Conservation (phyloP, 2,888 invertebrate genomes). For the Empis stercorea region DNA sequence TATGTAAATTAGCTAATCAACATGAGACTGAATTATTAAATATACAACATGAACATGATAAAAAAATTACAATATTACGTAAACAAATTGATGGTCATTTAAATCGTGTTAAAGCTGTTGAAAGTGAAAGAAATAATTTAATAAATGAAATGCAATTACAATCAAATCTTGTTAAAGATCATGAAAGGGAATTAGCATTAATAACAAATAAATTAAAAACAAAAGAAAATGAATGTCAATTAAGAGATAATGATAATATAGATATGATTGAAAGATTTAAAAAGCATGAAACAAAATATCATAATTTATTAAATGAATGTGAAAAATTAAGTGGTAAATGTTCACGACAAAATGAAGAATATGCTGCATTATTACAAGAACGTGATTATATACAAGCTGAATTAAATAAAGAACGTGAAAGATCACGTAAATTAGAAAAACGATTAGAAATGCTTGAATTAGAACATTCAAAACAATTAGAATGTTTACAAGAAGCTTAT, state of each 20-base stretch:
- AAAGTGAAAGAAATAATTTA: slow-evolving; percentile 19
- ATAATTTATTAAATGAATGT: slow-evolving; percentile 19
- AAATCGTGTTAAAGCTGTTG: slow-evolving; percentile 19
- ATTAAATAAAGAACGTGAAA: slow-evolving; percentile 50
- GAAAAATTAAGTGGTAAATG: slow-evolving; percentile 25
- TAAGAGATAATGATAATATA: slow-evolving; percentile 19
- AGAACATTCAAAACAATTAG: slow-evolving; percentile 73
- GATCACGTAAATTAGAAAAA: slow-evolving; percentile 56
- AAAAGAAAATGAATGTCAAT: slow-evolving; percentile 24
- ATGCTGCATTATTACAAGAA: slow-evolving; percentile 29
- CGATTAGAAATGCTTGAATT: slow-evolving; percentile 61
- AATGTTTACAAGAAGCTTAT: slow-evolving; percentile 65
- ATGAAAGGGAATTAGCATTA: slow-evolving; percentile 23
- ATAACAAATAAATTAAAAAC: slow-evolving; percentile 21
- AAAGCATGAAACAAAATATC: slow-evolving; percentile 19
- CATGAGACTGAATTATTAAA: slow-evolving; percentile 33
- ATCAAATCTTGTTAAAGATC: slow-evolving; percentile 29
- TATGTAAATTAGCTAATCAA: slow-evolving; percentile 31
- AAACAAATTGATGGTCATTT: slow-evolving; percentile 25
- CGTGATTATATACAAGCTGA: slow-evolving; percentile 40
- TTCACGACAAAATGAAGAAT: slow-evolving; percentile 31
- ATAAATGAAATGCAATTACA: slow-evolving; percentile 27
- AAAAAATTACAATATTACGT: slow-evolving; percentile 20
- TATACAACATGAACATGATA: slow-evolving; percentile 32
- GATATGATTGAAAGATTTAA: slow-evolving; percentile 21